Base-by-base conservation (phyloP, 2,888 invertebrate species). In the Caenorhabditis sp. region DNA sequence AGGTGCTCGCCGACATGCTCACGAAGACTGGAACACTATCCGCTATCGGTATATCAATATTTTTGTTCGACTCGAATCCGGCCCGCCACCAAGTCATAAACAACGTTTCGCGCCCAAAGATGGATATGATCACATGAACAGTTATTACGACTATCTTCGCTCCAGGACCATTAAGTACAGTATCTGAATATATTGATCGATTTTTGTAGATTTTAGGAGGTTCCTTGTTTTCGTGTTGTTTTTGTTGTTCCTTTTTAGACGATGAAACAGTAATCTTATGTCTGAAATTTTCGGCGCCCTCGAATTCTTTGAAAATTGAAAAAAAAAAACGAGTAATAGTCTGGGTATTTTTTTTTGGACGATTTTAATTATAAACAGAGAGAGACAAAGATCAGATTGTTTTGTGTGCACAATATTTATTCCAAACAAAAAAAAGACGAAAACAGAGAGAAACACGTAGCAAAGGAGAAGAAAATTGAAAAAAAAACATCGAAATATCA, bases 31-130 rank as follows among this genome's bases (percentile, higher is more conserved):
- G 85, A 65, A 76, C 58, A 68, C 69, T 10, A 82, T 84, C 38
- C 78, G 85, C 17, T 84, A 86, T 66, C 79, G 86, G 1, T 86
- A 85, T 80, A 85, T 86, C 60, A 69, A 86, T 59, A 67, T 86
- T 54, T 85, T 80, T 63, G 85, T 86, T n/a, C 69, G 85, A 25
- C 70, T 86, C n/a, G 85, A 86, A 67, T 84, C 85, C 20, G 74
- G 80, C 2, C 76, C 77, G 0, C 71, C 76, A 12, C 80, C 80
- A 1, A 20, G 38, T 1, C 63, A 67, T 38, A 76, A 76, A 52
- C 57, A 66, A 31, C 38, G 72, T 21, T 57, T 60, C 8, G 60
- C 64, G 20, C 71, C 66, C 12, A 74, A 73, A 52, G 63, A 26
- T 23, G 86, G 85, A 12, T 86, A 84, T 84, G 82, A 86, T 54